Percentiles rank a stretch among this genome's conserved stretches.
phyloP scores from a whole-genome alignment of 2,113 vertebrate species.

The Clarias gariepinus region DNA sequence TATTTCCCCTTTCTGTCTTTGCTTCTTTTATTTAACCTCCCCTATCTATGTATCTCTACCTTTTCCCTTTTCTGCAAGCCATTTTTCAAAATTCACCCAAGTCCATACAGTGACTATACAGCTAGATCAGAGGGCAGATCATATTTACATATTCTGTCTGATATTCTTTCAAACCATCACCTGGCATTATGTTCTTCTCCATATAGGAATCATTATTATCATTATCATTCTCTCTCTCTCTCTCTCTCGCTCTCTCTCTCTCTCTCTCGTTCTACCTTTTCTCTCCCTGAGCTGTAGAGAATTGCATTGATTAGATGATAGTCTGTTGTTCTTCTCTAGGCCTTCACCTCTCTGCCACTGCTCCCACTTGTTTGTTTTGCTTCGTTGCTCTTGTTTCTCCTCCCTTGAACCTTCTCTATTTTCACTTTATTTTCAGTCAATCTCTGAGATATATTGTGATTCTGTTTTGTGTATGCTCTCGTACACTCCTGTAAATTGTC shows the following conservation, averaged over 20 bases:
- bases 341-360: constrained; percentile 15
- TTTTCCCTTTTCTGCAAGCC: neutral
- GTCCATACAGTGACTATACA: neutral
- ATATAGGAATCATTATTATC: neutral
- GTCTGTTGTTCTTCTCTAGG: constrained; percentile 3
- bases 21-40: neutral
- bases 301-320: neutral
- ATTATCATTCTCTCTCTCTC: neutral
- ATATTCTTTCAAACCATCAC: neutral
- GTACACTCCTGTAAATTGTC: constrained; percentile 5
- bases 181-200: neutral
- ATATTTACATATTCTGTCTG: neutral
- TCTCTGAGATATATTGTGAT: constrained; percentile 21
- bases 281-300: neutral
- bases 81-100: neutral
- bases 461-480: neutral
- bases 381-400: neutral
- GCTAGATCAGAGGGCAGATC: neutral
- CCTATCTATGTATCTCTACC: neutral
- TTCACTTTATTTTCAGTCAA: constrained; percentile 7
- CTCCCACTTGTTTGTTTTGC: constrained; percentile 11
- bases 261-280: neutral
- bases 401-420: constrained; percentile 3
- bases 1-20: neutral
- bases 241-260: neutral